Evolutionary conservation across 1,140 invertebrate species (phyloP).

Genomic region (Berghia stephanieae): DNA sequence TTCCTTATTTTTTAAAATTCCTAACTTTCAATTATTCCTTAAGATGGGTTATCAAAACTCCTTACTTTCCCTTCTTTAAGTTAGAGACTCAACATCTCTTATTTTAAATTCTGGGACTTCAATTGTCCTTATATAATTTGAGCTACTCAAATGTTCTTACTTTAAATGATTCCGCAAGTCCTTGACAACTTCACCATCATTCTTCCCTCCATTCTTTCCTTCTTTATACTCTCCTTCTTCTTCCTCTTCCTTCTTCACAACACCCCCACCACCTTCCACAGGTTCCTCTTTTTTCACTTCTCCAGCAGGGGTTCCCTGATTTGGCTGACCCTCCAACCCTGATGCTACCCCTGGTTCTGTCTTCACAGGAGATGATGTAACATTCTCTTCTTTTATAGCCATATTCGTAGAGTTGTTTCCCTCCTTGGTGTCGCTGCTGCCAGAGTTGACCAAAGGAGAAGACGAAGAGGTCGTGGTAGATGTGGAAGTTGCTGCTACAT

Average conservation of each 20-base stretch:
- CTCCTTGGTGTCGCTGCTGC: slow-evolving; percentile 31
- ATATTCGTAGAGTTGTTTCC: no score
- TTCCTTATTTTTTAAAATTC: no score
- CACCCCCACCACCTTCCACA: slow-evolving; percentile 33
- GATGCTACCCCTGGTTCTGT: no score
- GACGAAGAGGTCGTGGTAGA: slow-evolving; percentile 22
- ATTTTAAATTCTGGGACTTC: no score
- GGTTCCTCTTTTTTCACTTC: slow-evolving; percentile 33
- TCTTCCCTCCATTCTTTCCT: slow-evolving; percentile 62
- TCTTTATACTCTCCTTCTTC: slow-evolving; percentile 45
- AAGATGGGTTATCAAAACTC: no score
- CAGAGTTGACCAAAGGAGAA: not conserved
- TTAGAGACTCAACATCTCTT: no score
- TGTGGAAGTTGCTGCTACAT: not conserved
- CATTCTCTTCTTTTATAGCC: no score
- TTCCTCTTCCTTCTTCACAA: slow-evolving; percentile 54
- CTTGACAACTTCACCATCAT: slow-evolving; percentile 75
- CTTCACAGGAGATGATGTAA: slow-evolving; percentile 28
- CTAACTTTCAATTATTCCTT: no score
- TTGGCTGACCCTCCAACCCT: no score
- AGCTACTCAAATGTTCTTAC: slow-evolving; percentile 73
- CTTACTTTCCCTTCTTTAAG: no score
- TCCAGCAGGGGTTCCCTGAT: not conserved
- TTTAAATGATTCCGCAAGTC: slow-evolving; percentile 92
- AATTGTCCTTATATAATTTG: no score